Percentiles rank a stretch among this genome's conserved stretches.
Evolutionary conservation across 2,888 invertebrate genomes (phyloP).

Genomic region (Marasmarcha lunaedactyla): DNA sequence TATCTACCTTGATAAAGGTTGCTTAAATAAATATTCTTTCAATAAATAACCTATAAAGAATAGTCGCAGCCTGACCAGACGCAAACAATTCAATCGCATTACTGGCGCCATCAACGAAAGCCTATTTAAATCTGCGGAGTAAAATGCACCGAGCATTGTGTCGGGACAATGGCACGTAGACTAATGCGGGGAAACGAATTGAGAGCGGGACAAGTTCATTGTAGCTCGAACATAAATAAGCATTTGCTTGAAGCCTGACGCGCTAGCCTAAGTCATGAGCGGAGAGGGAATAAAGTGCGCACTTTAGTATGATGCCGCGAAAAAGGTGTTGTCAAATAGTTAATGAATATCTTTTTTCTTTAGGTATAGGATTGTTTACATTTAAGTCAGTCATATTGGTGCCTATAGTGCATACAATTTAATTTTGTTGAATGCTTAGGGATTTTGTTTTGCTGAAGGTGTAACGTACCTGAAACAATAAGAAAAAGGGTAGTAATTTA

Average conservation of each 20-base stretch:
- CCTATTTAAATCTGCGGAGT: conserved; percentile 39
- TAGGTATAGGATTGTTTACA: no score
- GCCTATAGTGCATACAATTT: no score
- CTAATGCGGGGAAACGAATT: conserved; percentile 58
- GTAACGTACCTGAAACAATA: no score
- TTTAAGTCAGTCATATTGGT: no score
- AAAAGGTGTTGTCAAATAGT: no score
- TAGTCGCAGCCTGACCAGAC: conserved; percentile 1
- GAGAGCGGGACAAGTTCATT: conserved; percentile 53
- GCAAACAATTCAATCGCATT: conserved; percentile 29
- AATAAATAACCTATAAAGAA: no score
- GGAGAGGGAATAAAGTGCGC: conserved; percentile 2
- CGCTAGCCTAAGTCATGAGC: conserved; percentile 21
- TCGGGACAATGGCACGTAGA: conserved; percentile 35
- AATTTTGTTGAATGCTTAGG: no score
- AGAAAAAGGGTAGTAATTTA: no score
- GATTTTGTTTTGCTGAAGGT: no score
- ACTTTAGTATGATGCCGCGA: neutral
- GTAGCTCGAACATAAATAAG: conserved; percentile 60
- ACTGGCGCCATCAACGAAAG: conserved; percentile 28
- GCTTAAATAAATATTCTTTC: no score
- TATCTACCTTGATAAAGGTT: no score
- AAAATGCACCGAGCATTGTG: conserved; percentile 36
- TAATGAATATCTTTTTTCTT: no score
- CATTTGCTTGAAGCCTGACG: conserved; percentile 38